Evolutionary conservation across 1,140 invertebrate genomes (phyloP).

Genomic region (Magallana angulata): DNA sequence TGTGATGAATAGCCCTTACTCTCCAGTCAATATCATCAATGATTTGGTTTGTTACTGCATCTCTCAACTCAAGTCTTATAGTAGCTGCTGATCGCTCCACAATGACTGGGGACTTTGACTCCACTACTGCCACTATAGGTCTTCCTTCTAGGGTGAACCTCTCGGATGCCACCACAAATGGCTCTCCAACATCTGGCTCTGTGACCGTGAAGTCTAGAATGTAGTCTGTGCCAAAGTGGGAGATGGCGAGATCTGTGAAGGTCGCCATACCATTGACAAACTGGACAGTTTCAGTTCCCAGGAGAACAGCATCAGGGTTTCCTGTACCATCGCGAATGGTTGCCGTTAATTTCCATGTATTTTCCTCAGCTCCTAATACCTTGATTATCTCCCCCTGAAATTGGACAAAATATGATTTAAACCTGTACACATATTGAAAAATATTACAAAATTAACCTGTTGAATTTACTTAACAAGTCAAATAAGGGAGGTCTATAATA

Average conservation of each 20-base stretch:
- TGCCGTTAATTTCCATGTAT: slow-evolving; percentile 64
- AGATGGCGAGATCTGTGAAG: slow-evolving; percentile 63
- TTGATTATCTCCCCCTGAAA: slow-evolving; percentile 58
- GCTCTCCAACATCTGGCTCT: slow-evolving; percentile 55
- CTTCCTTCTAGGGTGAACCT: slow-evolving; percentile 36
- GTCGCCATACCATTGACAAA: slow-evolving; percentile 65
- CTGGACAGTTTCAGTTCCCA: slow-evolving; percentile 55
- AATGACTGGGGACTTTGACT: slow-evolving; percentile 21
- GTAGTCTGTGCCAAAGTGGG: slow-evolving; percentile 61
- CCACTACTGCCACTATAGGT: slow-evolving; percentile 45
- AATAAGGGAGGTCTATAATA: too few relatives aligned
- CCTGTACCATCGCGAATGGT: slow-evolving; percentile 45
- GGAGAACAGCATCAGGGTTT: slow-evolving; percentile 48
- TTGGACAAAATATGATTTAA: not conserved
- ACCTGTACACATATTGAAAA: slow-evolving; percentile 31
- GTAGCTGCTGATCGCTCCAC: slow-evolving; percentile 36
- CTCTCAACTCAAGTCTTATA: slow-evolving; percentile 53
- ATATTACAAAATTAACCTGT: too few relatives aligned
- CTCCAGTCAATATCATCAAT: slow-evolving; percentile 63
- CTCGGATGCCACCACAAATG: slow-evolving; percentile 50
- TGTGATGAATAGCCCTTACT: slow-evolving; percentile 44
- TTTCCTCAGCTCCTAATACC: slow-evolving; percentile 49
- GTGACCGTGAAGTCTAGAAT: slow-evolving; percentile 63
- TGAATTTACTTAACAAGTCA: too few relatives aligned
- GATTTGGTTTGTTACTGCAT: slow-evolving; percentile 47